These are phyloP conservation scores for Leptinotarsa tumamoca DNA, from an alignment of 2,888 invertebrate genomes.

Conservation along the genomic window DNA sequence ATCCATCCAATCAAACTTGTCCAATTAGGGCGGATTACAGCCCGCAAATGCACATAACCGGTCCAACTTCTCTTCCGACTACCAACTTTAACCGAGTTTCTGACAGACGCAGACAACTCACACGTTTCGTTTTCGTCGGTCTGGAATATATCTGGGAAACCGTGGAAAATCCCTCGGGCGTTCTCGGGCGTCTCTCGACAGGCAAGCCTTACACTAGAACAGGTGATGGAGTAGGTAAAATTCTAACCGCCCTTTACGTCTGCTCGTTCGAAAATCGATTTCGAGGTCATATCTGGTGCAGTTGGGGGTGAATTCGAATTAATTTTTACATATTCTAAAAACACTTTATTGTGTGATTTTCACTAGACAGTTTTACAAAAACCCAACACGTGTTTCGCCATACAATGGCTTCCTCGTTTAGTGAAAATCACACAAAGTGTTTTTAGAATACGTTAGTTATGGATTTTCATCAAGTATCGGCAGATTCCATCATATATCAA, in stretches of 20 bases:
- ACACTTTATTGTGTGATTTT: no score
- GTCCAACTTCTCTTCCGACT: constrained; percentile 20
- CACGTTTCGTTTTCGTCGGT: constrained; percentile 22
- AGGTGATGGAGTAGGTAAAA: constrained; percentile 57
- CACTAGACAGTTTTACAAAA: no score
- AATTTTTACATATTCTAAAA: no score
- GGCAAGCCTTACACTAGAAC: constrained; percentile 49
- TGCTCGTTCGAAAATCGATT: constrained; percentile 21
- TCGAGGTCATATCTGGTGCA: constrained; percentile 28
- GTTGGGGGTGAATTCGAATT: background rate
- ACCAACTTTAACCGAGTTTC: constrained; percentile 41
- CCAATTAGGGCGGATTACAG: constrained; percentile 24
- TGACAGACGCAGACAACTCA: constrained; percentile 36
- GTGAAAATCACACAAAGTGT: no score
- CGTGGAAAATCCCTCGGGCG: constrained; percentile 39
- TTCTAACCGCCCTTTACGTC: constrained; percentile 54
- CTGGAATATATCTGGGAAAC: constrained; percentile 24
- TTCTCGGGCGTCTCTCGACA: constrained; percentile 32
- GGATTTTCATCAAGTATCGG: no score
- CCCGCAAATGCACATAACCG: constrained; percentile 16
- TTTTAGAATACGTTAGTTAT: no score
- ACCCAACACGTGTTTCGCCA: no score
- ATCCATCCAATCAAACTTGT: constrained; percentile 15
- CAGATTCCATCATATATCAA: background rate
- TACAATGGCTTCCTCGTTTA: no score